Evolutionary conservation across 2,888 invertebrate species (phyloP).

Genomic region (Agrochola circellaris): DNA sequence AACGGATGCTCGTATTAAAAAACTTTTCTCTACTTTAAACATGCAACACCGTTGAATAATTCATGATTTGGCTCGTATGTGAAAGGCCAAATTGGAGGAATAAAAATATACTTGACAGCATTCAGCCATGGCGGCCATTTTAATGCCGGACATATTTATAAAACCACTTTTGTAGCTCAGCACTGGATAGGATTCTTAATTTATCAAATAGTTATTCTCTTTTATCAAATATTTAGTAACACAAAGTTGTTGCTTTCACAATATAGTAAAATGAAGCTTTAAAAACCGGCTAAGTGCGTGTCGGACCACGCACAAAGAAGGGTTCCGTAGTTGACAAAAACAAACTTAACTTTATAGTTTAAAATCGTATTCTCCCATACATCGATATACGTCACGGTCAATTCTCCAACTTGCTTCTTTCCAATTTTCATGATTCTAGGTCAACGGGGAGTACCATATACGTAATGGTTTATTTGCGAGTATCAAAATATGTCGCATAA

Average conservation of each 20-base stretch:
- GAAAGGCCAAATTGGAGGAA: constrained; percentile 68
- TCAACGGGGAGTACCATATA: too few species aligned
- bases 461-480: too few species aligned
- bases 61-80: constrained; percentile 69
- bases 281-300: too few species aligned
- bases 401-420: too few species aligned
- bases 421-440: too few species aligned
- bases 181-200: not conserved
- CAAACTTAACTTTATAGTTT: too few species aligned
- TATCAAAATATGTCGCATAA: too few species aligned
- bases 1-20: constrained; percentile 73
- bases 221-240: not conserved
- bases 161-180: constrained; percentile 9
- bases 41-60: constrained; percentile 75
- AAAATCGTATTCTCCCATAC: too few species aligned
- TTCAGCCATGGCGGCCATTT: constrained; percentile 34
- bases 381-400: too few species aligned
- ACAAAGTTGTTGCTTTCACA: not conserved
- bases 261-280: not conserved
- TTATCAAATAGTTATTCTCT: not conserved
- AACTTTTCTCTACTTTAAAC: constrained; percentile 72
- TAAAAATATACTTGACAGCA: constrained; percentile 68
- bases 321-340: too few species aligned
- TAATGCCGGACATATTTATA: constrained; percentile 36
- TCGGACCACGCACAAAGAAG: too few species aligned